A percentile compares a stretch with the other conserved stretches of the same genome.
Conservation (phyloP, 2,797 vertebrate genomes). For the Sebastes flavidus region DNA sequence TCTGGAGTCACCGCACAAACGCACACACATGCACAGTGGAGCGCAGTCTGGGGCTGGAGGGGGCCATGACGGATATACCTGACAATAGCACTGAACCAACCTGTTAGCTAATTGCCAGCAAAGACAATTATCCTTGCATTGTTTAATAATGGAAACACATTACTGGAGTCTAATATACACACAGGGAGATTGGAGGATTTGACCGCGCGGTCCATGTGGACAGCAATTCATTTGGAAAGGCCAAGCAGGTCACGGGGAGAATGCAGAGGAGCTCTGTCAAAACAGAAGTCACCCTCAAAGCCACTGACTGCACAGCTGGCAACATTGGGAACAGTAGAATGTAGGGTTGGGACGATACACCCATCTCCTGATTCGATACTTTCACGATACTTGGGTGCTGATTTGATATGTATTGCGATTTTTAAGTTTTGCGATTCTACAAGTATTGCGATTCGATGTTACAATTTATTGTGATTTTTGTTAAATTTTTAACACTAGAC, state of each 20-base stretch:
- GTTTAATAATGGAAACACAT: constrained; percentile 98
- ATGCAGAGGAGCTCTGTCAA: constrained; percentile 80
- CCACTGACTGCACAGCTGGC: constrained; percentile 10
- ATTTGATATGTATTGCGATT: too few species aligned
- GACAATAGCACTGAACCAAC: constrained; percentile 96
- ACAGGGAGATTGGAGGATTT: constrained; percentile 92
- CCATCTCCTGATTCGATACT: too few species aligned
- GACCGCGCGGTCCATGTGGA: constrained; percentile 87
- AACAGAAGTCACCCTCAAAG: constrained; percentile 82
- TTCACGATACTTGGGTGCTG: too few species aligned
- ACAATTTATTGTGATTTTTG: too few species aligned
- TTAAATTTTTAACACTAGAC: too few species aligned
- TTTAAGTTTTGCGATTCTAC: too few species aligned
- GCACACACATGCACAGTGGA: constrained; percentile 47
- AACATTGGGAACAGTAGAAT: background rate
- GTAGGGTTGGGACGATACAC: too few species aligned
- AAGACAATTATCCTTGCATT: constrained; percentile 98
- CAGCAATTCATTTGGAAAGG: constrained; percentile 90
- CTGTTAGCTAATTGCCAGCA: constrained; percentile 98
- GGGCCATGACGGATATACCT: constrained; percentile 93
- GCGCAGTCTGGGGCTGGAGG: constrained; percentile 76
- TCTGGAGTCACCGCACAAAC: constrained; percentile 63
- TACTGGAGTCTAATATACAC: constrained; percentile 96
- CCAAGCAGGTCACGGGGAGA: constrained; percentile 85
- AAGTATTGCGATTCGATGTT: too few species aligned